phyloP scores from a whole-genome alignment of 1,140 invertebrate genomes.

The Drosophila sproati region DNA sequence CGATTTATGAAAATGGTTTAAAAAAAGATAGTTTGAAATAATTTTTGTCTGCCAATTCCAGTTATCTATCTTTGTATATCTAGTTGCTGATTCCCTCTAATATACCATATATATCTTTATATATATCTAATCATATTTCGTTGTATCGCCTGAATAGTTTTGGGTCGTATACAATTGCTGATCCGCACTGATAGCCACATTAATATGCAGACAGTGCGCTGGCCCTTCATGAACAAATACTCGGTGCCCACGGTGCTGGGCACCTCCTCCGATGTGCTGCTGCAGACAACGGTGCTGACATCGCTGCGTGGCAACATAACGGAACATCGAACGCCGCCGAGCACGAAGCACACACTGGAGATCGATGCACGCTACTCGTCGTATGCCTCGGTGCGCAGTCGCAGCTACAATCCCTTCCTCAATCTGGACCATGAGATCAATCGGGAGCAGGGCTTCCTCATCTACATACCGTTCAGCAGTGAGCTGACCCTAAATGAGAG shows the following conservation, averaged over 20 bases:
- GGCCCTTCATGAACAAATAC: conserved; percentile 85
- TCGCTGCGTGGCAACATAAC: conserved; percentile 87
- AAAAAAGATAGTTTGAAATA: no score
- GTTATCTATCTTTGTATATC: no score
- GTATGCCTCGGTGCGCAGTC: conserved; percentile 86
- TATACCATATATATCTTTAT: no score
- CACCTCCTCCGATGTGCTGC: conserved; percentile 85
- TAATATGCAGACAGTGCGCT: conserved; percentile 80
- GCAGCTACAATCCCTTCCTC: conserved; percentile 86
- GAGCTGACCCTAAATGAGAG: conserved; percentile 71
- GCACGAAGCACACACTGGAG: conserved; percentile 86
- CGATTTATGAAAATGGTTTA: no score
- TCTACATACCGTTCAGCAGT: conserved; percentile 86
- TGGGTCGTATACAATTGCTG: conserved; percentile 64
- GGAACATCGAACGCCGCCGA: conserved; percentile 68
- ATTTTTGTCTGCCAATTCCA: no score
- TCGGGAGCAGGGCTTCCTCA: conserved; percentile 86
- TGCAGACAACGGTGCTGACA: conserved; percentile 85
- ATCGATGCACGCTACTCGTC: conserved; percentile 87
- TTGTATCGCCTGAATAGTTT: conserved; percentile 42
- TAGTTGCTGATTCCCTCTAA: no score
- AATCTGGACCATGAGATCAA: conserved; percentile 87
- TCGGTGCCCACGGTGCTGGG: conserved; percentile 86
- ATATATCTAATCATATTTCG: not conserved
- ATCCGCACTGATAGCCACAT: conserved; percentile 80